Conservation (phyloP, 2,113 vertebrate species). For the Anser brachyrhynchus region DNA sequence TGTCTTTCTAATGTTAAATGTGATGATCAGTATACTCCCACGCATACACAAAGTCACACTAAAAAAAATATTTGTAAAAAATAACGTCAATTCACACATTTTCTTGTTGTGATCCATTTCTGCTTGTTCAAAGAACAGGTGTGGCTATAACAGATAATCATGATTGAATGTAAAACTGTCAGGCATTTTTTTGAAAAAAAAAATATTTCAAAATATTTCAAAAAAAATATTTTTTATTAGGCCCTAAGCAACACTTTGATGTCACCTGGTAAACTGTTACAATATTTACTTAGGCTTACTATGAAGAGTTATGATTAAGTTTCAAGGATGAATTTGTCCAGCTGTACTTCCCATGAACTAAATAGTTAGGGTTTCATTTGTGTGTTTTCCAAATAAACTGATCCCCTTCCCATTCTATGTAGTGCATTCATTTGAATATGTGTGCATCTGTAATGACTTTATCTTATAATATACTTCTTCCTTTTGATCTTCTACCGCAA, state of each 20-base stretch:
- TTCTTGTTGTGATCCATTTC: not conserved
- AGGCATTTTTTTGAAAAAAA: too few relatives aligned
- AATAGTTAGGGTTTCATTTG: rapidly evolving
- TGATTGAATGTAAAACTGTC: not conserved
- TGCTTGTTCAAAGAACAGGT: not conserved
- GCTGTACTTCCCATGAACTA: not conserved
- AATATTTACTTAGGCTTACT: not conserved
- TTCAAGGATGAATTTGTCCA: not conserved
- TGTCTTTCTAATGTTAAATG: not conserved
- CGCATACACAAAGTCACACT: rapidly evolving
- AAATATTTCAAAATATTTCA: too few relatives aligned
- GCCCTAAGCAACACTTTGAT: not conserved
- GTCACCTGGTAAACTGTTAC: not conserved
- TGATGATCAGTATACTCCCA: not conserved
- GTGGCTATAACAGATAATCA: not conserved
- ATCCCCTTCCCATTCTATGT: not conserved
- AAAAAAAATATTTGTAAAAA: not conserved
- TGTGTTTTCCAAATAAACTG: not conserved
- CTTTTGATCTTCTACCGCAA: not conserved
- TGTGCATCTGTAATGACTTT: not conserved
- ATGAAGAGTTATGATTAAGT: not conserved
- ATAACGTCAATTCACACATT: not conserved
- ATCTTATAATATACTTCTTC: not conserved
- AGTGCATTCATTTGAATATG: not conserved
- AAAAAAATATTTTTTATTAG: not conserved